A percentile compares a stretch with the other conserved stretches of the same genome.
phyloP scores from a whole-genome alignment of 2,797 vertebrate species.

The Serranus cabrilla region DNA sequence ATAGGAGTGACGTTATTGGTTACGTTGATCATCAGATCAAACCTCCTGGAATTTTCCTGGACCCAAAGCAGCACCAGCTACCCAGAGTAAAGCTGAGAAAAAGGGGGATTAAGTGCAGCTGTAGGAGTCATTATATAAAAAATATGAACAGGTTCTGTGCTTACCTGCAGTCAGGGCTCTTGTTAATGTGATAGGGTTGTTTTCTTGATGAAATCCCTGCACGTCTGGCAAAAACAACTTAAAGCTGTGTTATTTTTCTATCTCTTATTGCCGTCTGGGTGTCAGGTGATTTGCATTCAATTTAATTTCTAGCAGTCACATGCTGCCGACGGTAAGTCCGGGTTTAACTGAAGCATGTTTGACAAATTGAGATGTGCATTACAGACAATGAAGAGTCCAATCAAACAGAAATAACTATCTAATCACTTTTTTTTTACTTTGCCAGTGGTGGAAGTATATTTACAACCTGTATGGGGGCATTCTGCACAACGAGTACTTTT shows the following conservation, averaged over 20 bases:
- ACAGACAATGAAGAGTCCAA: background rate
- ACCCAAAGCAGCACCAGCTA: conserved; percentile 15
- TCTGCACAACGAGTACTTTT: no score
- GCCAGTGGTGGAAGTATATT: no score
- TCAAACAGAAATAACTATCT: background rate
- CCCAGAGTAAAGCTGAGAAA: conserved; percentile 17
- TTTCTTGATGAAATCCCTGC: no score
- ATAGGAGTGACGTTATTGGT: conserved; percentile 12
- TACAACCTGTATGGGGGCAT: no score
- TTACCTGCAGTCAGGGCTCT: conserved; percentile 28
- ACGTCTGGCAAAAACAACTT: conserved; percentile 9
- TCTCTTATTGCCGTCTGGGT: background rate
- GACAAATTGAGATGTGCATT: background rate
- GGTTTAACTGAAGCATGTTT: background rate
- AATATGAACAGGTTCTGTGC: conserved; percentile 23
- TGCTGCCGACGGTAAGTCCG: background rate
- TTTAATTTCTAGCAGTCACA: background rate
- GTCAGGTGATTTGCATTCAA: background rate
- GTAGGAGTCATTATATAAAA: conserved; percentile 61
- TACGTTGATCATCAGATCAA: conserved; percentile 24
- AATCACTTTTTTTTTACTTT: background rate
- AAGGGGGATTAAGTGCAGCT: conserved; percentile 42
- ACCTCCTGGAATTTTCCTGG: conserved; percentile 28
- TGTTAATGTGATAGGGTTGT: conserved; percentile 34
- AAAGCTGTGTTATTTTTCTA: no score